A percentile compares a stretch with the other conserved stretches of the same genome.
phyloP scores from a whole-genome alignment of 2,797 vertebrate genomes.

The Limosa lapponica region DNA sequence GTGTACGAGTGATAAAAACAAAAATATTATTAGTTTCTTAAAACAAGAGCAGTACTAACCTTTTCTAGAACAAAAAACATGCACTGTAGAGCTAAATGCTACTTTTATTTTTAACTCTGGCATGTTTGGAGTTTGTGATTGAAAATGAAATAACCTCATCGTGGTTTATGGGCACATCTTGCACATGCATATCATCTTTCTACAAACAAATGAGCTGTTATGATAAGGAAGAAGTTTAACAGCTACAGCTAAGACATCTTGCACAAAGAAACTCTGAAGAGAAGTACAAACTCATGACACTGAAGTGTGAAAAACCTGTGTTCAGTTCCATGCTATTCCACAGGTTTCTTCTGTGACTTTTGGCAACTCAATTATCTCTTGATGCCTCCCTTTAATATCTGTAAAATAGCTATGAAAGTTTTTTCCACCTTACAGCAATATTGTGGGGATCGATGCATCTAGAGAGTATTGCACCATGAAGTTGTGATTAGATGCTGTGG shows the following conservation, averaged over 20 bases:
- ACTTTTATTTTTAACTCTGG: constrained; percentile 16
- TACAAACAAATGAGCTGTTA: constrained; percentile 7
- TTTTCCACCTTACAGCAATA: not conserved
- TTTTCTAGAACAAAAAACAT: not conserved
- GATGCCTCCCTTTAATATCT: not conserved
- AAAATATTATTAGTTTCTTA: not conserved
- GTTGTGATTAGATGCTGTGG: not conserved
- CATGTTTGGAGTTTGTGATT: not conserved
- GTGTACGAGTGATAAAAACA: not conserved
- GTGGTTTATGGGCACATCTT: not conserved
- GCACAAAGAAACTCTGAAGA: not conserved
- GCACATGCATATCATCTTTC: not conserved
- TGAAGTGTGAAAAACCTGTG: not conserved
- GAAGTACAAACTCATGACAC: not conserved
- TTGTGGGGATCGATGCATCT: not conserved
- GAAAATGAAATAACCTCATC: not conserved
- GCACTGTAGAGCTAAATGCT: not conserved
- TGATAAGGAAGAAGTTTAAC: not conserved
- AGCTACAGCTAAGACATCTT: not conserved
- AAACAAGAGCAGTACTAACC: not conserved
- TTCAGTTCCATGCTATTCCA: not conserved
- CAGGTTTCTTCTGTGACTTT: not conserved
- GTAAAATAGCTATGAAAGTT: not conserved
- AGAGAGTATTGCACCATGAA: not conserved
- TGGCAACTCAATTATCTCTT: not conserved